Conservation (phyloP, 2,113 vertebrate genomes). For the Lampris megalopsis region DNA sequence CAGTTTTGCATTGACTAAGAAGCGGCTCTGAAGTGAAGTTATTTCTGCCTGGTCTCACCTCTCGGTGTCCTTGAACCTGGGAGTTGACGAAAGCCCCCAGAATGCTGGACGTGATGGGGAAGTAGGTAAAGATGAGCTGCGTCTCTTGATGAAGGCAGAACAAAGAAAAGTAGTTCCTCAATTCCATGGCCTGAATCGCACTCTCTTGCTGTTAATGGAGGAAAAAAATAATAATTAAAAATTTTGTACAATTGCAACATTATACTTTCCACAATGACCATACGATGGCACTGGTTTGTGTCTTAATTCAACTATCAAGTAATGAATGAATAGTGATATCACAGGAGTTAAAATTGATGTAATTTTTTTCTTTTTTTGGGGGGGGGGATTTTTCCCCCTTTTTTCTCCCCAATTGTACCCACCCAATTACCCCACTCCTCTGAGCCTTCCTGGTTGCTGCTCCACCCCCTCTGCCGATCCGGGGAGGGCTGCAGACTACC, state of each 20-base stretch:
- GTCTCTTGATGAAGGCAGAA: conserved; percentile 98
- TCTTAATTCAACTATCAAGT: too few species aligned
- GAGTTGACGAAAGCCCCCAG: conserved; percentile 94
- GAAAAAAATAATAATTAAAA: not conserved
- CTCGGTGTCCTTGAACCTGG: conserved; percentile 96
- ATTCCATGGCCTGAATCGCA: conserved; percentile 95
- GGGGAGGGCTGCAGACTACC: too few species aligned
- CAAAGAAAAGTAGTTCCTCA: conserved; percentile 94
- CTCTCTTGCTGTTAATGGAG: conserved; percentile 89
- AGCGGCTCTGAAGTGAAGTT: not conserved
- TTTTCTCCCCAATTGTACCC: too few species aligned
- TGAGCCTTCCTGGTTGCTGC: too few species aligned
- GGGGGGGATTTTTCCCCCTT: too few species aligned
- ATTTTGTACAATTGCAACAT: not conserved
- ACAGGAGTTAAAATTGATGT: too few species aligned
- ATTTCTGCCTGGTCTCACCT: conserved; percentile 82
- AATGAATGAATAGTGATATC: too few species aligned
- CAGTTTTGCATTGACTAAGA: not conserved
- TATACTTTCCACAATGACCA: conserved; percentile 1
- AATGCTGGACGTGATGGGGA: conserved; percentile 94
- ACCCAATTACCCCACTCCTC: too few species aligned
- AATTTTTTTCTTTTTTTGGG: too few species aligned
- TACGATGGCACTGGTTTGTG: not conserved
- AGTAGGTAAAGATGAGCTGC: conserved; percentile 94
- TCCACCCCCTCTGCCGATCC: too few species aligned